Evolutionary conservation across 2,888 invertebrate species (phyloP).

Genomic region (Cerastoderma edule): DNA sequence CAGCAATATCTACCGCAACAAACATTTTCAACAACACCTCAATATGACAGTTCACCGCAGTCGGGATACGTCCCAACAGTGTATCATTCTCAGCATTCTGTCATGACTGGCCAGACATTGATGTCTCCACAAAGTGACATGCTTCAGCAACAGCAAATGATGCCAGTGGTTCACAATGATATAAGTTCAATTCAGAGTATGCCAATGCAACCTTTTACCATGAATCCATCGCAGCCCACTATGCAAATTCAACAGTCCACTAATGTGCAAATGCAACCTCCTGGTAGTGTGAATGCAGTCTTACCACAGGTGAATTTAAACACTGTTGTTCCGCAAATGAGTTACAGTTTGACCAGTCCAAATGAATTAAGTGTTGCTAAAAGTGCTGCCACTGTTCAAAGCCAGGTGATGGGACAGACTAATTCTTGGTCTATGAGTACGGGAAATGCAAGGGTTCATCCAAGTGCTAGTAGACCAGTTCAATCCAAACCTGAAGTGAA

Average conservation of each 20-base stretch:
- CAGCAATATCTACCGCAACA: conserved; percentile 1
- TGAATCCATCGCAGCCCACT: neutral
- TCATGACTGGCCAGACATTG: neutral
- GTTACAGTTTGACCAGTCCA: no score
- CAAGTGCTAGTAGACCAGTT: neutral
- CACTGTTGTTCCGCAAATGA: no score
- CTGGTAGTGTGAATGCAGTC: no score
- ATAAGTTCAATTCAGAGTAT: neutral
- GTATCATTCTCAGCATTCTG: no score
- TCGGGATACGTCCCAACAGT: neutral
- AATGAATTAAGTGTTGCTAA: no score
- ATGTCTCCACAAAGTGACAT: neutral
- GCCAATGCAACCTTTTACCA: conserved; percentile 2
- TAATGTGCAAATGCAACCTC: no score
- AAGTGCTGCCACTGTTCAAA: no score
- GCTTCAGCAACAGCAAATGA: neutral
- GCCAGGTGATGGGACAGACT: no score
- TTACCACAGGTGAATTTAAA: no score
- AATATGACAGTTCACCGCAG: conserved; percentile 1
- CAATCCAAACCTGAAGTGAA: neutral
- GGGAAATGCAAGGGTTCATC: neutral
- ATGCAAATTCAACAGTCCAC: neutral
- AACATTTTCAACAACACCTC: neutral
- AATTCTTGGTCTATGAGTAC: no score
- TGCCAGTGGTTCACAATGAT: neutral